A percentile compares a stretch with the other conserved stretches of the same genome.
Evolutionary conservation across 2,113 vertebrate species (phyloP).

Genomic region (Drymodes brunneopygia): DNA sequence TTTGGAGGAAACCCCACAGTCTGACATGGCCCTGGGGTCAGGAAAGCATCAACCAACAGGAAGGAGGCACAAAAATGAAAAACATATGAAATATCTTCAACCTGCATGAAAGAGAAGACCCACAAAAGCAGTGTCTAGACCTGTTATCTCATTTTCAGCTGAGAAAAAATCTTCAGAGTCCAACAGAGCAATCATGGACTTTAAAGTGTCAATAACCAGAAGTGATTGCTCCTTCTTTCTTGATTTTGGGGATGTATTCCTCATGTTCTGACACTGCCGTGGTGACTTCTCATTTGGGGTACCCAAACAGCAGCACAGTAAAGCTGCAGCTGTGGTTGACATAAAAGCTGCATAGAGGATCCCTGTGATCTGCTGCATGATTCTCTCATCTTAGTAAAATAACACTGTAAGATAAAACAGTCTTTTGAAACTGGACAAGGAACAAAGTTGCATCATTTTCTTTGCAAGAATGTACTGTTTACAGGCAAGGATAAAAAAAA

Average conservation of each 20-base stretch:
- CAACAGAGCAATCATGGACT: neutral
- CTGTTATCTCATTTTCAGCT: neutral
- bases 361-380: neutral
- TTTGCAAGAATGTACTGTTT: neutral
- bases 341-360: neutral
- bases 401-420: neutral
- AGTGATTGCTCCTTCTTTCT: neutral
- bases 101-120: neutral
- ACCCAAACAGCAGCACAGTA: neutral
- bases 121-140: neutral
- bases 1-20: neutral
- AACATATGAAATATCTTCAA: neutral
- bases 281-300: neutral
- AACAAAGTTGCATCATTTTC: neutral
- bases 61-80: neutral
- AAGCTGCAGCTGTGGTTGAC: neutral
- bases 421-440: neutral
- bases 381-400: neutral
- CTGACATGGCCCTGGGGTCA: neutral
- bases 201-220: neutral
- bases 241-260: neutral
- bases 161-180: neutral
- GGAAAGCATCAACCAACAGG: accelerated
- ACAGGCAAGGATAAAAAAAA: neutral
- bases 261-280: neutral